Conservation (phyloP, 2,113 vertebrate genomes). For the Etheostoma spectabile region DNA sequence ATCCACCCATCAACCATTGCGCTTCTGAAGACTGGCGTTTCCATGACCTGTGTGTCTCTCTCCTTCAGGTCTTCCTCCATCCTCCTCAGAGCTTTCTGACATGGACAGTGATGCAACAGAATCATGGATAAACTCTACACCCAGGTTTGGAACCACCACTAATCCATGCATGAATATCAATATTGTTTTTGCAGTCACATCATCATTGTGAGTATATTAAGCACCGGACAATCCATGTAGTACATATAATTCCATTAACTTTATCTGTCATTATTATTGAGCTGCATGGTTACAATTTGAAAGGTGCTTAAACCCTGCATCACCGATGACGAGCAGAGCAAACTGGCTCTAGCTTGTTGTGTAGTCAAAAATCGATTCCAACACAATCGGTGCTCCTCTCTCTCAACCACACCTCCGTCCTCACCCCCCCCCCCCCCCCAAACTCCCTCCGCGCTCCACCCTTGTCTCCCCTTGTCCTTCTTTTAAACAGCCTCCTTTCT, state of each 20-base stretch:
- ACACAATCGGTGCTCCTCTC: not conserved
- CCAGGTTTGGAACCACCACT: not conserved
- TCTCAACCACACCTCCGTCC: not conserved
- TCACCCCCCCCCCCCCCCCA: conserved; percentile 8
- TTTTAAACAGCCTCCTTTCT: conserved; percentile 45
- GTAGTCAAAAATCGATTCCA: conserved; percentile 36
- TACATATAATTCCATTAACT: not conserved
- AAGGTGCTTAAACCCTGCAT: conserved; percentile 9
- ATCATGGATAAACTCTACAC: too few relatives aligned
- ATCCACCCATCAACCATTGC: not conserved
- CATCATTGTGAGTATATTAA: not conserved
- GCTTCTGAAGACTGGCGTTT: not conserved
- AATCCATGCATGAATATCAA: not conserved
- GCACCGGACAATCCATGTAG: not conserved
- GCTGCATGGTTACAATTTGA: not conserved
- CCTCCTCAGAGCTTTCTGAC: not conserved
- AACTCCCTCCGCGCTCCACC: conserved; percentile 1
- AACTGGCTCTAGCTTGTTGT: conserved; percentile 22
- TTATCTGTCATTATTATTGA: not conserved
- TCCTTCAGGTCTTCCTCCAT: not conserved
- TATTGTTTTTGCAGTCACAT: not conserved
- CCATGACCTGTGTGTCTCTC: not conserved
- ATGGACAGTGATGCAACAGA: not conserved
- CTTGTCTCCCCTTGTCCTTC: conserved; percentile 60
- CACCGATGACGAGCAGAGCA: conserved; percentile 5